Evolutionary conservation across 2,113 vertebrate species (phyloP), one percentile per base, ranked within the genome.

Genomic region (Lathamus discolor): DNA sequence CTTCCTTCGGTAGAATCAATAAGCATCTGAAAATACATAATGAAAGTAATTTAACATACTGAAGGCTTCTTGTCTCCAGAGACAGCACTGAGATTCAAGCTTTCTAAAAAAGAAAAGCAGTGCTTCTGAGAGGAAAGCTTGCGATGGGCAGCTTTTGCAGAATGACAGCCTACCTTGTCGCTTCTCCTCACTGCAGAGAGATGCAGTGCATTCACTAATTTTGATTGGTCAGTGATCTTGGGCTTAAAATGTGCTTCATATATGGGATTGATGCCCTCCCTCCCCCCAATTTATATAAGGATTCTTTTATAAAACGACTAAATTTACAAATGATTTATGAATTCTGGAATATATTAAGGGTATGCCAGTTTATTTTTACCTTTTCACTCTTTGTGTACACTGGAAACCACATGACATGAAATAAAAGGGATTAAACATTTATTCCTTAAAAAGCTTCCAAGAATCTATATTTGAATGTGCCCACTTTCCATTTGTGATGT

Each of bases 201-300:
- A 99, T 99, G 99, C 99, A 98, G 99, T 98, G 99, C 98, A 98
- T 98, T 98, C 98, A 98, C 98, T 98, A 97, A 96, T 98, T 98
- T 98, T 99, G 99, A 99, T 99, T 99, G 99, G 99, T 98, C 98
- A 98, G 98, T 98, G 98, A 98, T 99, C 98, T 98, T 98, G 97
- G 97, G 98, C 97, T 99, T 99, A 98, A 99, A 98, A 97, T 98
- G 97, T 98, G 98, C 97, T 97, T 98, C 98, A 91, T 98, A 96
- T 97, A 98, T 97, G 97, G 97, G 97, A 97, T 96, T 96, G 96
- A 96, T 97, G 83, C 85, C 83, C 82, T 92, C 74, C 86, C 57
- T 64, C 54, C 63, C 64, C 59, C 82, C n/a, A 27, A 96, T 98
- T 97, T 97, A 97, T 96, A 90, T 98, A 98, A 97, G 97, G 94